Conservation (phyloP, 2,888 invertebrate species). For the Drosophila pegasa region DNA sequence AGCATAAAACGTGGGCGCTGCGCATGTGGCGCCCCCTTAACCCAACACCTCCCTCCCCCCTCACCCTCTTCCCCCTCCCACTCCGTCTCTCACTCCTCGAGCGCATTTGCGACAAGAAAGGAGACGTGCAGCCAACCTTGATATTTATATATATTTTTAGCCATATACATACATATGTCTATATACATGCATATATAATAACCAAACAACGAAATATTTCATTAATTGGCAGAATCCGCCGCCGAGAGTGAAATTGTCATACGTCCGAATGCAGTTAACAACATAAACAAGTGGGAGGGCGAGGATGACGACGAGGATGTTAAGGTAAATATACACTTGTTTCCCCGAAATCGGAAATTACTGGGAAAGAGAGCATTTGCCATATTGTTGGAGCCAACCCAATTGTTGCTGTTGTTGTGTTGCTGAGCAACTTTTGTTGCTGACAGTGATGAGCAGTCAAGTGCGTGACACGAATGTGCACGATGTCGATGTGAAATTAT, state of each 20-base stretch:
- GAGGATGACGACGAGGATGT: conserved; percentile 95
- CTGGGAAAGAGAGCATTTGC: background rate
- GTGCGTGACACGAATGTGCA: conserved; percentile 9
- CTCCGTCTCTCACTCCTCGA: background rate
- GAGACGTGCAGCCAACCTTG: conserved; percentile 46
- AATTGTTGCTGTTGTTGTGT: conserved; percentile 18
- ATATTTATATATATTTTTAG: conserved; percentile 51
- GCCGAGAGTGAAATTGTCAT: conserved; percentile 88
- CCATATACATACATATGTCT: background rate
- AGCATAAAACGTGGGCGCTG: conserved; percentile 58
- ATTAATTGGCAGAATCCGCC: conserved; percentile 78
- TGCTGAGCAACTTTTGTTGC: conserved; percentile 12
- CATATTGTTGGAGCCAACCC: conserved; percentile 18
- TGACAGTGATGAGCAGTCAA: conserved; percentile 35
- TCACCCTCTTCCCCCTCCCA: too few relatives aligned
- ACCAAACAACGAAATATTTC: conserved; percentile 26
- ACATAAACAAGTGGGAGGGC: conserved; percentile 93
- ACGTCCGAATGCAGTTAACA: conserved; percentile 87
- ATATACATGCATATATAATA: conserved; percentile 19
- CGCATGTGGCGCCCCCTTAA: conserved; percentile 59
- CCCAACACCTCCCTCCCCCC: background rate
- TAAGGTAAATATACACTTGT: conserved; percentile 87
- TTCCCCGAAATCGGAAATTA: too few relatives aligned
- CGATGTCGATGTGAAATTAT: background rate
- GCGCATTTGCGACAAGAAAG: conserved; percentile 15